These are phyloP conservation scores for Apteryx owenii DNA, from an alignment of 2,113 vertebrate species.

Conservation along the genomic window DNA sequence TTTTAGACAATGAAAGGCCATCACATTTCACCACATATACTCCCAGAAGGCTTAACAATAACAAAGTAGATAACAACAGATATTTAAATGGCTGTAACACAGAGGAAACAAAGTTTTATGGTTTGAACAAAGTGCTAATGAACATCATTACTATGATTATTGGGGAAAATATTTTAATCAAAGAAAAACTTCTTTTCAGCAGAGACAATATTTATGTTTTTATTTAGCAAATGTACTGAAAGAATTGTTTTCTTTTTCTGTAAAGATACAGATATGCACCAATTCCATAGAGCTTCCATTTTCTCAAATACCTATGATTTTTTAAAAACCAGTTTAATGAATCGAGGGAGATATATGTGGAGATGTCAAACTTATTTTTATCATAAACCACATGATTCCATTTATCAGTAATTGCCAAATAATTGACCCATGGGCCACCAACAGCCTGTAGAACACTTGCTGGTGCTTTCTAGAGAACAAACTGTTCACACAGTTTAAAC, in stretches of 20 bases:
- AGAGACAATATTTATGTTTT: conserved; percentile 62
- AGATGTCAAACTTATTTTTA: conserved; percentile 29
- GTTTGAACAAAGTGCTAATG: neutral
- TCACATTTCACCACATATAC: neutral
- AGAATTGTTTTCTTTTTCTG: conserved; percentile 48
- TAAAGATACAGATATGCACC: conserved; percentile 44
- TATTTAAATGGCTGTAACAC: neutral
- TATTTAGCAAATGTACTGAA: conserved; percentile 79
- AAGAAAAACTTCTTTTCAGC: conserved; percentile 13
- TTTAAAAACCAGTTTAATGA: conserved; percentile 51
- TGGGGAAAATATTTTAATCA: neutral
- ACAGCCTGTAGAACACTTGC: conserved; percentile 34
- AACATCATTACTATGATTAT: neutral
- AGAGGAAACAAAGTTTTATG: neutral
- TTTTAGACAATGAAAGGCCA: neutral
- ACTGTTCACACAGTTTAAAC: neutral
- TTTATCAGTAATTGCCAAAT: conserved; percentile 48
- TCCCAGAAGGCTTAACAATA: neutral
- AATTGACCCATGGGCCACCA: conserved; percentile 21
- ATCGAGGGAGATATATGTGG: conserved; percentile 21
- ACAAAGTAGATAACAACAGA: neutral
- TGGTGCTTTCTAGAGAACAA: conserved; percentile 43
- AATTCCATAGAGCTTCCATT: neutral
- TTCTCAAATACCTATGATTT: neutral
- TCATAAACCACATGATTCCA: conserved; percentile 30